A percentile compares a stretch with the other conserved stretches of the same genome.
Conservation (phyloP, 2,797 vertebrate genomes). For the Oreonectes daqikongensis region DNA sequence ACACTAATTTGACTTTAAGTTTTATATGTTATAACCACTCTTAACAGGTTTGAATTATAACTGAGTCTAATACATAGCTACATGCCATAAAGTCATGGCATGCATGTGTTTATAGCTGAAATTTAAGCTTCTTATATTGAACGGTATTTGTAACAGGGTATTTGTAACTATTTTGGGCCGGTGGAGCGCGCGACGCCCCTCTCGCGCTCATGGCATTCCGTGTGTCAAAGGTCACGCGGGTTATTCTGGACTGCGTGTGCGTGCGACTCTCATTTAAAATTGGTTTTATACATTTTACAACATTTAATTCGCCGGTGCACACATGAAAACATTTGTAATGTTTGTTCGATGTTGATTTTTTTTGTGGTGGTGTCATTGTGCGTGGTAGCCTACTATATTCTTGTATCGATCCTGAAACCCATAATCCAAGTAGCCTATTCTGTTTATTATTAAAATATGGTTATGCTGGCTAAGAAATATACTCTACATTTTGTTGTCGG, state of each 20-base stretch:
- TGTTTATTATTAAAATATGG: neutral
- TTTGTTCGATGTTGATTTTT: too few relatives aligned
- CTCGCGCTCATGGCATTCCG: conserved; percentile 61
- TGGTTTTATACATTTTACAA: neutral
- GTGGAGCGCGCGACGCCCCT: conserved; percentile 48
- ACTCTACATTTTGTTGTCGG: neutral
- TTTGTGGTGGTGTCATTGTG: too few relatives aligned
- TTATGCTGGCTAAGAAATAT: neutral
- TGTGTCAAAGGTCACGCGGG: conserved; percentile 47
- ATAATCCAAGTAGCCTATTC: neutral
- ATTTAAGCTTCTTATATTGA: conserved; percentile 8
- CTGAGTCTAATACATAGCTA: neutral
- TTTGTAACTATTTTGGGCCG: conserved; percentile 69
- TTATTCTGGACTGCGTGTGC: conserved; percentile 41
- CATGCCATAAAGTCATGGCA: neutral
- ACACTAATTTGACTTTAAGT: neutral
- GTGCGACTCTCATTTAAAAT: neutral
- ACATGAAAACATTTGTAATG: neutral
- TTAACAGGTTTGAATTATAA: neutral
- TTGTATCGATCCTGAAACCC: too few relatives aligned
- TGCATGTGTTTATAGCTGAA: conserved; percentile 11
- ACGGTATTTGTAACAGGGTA: neutral
- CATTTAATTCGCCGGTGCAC: too few relatives aligned
- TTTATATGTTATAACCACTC: neutral
- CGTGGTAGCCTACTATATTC: too few relatives aligned